Evolutionary conservation across 2,797 vertebrate species (phyloP).

Genomic region (Kryptopterus vitreolus): DNA sequence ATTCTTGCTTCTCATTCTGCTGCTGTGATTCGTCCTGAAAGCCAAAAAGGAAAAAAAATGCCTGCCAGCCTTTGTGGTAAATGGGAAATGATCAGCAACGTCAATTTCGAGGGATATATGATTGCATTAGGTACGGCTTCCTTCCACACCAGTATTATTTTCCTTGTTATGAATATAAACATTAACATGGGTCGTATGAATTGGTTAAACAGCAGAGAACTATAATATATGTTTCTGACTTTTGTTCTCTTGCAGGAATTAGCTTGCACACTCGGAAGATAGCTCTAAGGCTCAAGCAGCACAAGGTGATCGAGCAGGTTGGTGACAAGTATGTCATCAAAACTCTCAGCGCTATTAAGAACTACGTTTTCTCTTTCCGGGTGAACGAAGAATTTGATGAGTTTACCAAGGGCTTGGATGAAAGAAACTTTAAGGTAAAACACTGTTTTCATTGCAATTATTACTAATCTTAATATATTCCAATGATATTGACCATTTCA

Average conservation of each 20-base stretch:
- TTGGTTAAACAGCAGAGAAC: background rate
- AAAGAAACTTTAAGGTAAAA: conserved; percentile 81
- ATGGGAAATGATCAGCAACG: conserved; percentile 83
- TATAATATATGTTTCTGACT: background rate
- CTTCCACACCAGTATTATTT: background rate
- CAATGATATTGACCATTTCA: background rate
- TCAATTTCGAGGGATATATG: conserved; percentile 87
- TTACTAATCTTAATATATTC: background rate
- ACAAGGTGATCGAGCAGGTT: conserved; percentile 81
- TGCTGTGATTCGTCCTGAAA: background rate
- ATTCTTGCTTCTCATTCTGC: background rate
- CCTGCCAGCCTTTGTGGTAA: conserved; percentile 79
- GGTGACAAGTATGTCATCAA: conserved; percentile 76
- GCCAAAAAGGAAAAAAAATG: conserved; percentile 66
- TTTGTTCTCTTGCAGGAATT: conserved; percentile 69
- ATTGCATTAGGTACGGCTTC: conserved; percentile 78
- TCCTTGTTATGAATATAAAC: background rate
- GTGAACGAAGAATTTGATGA: conserved; percentile 83
- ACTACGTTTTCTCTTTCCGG: conserved; percentile 77
- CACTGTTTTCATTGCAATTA: background rate
- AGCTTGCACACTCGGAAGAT: conserved; percentile 75
- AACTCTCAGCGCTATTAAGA: conserved; percentile 76
- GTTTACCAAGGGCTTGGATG: conserved; percentile 83
- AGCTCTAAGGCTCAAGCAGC: conserved; percentile 77
- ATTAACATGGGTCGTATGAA: background rate